These are phyloP conservation scores for Rhabdomys dilectus DNA, from an alignment of 2,113 vertebrate species.

Conservation along the genomic window DNA sequence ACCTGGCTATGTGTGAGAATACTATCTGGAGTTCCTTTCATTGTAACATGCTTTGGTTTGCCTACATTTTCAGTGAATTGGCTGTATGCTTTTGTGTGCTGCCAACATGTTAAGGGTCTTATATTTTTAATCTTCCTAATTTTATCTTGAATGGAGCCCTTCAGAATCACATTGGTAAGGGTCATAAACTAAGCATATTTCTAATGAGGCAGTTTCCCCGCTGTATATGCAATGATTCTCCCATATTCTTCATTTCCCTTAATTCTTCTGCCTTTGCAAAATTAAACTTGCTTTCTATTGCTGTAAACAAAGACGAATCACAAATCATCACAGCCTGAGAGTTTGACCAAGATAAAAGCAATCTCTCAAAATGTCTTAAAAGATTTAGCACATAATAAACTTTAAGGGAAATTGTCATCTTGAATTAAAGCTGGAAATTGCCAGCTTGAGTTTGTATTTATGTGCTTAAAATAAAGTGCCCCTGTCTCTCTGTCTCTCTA, in stretches of 20 bases:
- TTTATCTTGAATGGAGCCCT: background rate
- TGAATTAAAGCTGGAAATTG: background rate
- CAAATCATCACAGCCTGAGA: background rate
- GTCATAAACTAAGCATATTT: background rate
- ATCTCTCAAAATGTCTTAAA: conserved; percentile 3
- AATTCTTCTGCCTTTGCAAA: background rate
- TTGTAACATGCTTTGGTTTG: conserved; percentile 28
- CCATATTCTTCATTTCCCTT: background rate
- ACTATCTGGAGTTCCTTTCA: background rate
- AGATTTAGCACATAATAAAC: background rate
- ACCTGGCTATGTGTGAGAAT: background rate
- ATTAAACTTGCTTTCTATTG: background rate
- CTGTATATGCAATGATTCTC: background rate
- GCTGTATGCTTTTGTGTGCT: background rate
- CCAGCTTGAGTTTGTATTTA: background rate
- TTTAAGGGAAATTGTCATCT: background rate
- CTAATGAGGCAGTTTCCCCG: background rate
- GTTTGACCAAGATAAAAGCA: background rate
- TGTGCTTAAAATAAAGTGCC: background rate
- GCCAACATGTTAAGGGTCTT: background rate
- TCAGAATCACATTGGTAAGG: background rate
- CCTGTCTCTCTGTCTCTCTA: background rate
- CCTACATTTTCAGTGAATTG: background rate
- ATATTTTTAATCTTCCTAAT: background rate
- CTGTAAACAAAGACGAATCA: background rate